phyloP scores from a whole-genome alignment of 2,797 vertebrate genomes.

The Lagorchestes hirsutus region DNA sequence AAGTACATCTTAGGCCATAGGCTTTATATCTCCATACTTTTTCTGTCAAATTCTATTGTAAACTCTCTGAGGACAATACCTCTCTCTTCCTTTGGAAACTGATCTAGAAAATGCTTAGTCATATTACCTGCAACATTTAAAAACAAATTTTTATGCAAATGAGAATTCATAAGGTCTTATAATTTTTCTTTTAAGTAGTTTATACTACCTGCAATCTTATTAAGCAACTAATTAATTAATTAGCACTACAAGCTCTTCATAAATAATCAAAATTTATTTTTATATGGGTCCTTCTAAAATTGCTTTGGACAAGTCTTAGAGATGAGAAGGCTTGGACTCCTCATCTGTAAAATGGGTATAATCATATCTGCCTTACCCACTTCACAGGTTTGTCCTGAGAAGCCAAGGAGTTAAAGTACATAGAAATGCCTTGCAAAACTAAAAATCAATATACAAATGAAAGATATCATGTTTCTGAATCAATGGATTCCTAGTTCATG shows the following conservation, averaged over 20 bases:
- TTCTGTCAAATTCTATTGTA: not conserved
- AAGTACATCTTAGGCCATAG: not conserved
- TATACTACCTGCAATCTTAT: not conserved
- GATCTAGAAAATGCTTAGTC: not conserved
- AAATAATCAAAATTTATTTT: no score
- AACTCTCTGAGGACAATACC: not conserved
- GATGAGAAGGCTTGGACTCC: not conserved
- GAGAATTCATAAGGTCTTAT: not conserved
- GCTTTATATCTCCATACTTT: not conserved
- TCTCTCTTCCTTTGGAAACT: not conserved
- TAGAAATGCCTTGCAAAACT: not conserved
- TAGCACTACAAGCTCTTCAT: no score
- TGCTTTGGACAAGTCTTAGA: not conserved
- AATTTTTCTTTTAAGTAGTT: not conserved
- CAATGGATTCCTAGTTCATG: not conserved
- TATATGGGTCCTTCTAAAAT: not conserved
- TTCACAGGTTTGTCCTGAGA: not conserved
- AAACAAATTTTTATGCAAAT: not conserved
- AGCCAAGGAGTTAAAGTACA: not conserved
- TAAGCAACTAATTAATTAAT: not conserved
- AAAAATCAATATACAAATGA: not conserved
- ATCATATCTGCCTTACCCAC: not conserved
- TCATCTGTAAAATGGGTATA: not conserved
- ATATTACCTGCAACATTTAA: not conserved
- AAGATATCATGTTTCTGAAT: not conserved